Evolutionary conservation across 2,888 invertebrate genomes (phyloP), one percentile per base, ranked within the genome.

Genomic region (Diadegma fenestrale): DNA sequence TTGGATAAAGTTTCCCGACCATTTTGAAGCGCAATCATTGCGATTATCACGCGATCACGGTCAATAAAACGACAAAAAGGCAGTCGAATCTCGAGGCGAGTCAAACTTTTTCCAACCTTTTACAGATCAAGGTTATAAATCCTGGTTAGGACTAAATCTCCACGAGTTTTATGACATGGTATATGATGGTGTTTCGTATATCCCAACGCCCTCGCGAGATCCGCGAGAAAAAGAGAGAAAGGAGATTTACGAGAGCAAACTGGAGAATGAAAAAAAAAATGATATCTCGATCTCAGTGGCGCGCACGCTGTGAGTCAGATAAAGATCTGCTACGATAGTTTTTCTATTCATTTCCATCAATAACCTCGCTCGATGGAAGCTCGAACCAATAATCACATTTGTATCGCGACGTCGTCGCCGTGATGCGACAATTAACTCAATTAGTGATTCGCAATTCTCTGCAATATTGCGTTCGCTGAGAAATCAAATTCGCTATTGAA

Each of bases 161-260:
- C 17, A 48, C 30, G 54, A 61, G 58, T 43, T 54, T 54, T 19
- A 54, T 22, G 8, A 54, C 54, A 22, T 54, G 19, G 26, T 58
- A 14, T 17, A 14, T 17, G 4, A 71, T 7, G 37, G 30, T 48
- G 48, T 37, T 48, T 63, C 19, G 69, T 71, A 37, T 37, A 37
- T 4, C 61, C 12, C 17, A 81, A 81, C 63, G 72, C 72, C 66
- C 72, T 72, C 45, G 61, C 45, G 22, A n/a, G 64, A 66, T 76
- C 51, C 48, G 54, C 66, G 66, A 78, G 68, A 58, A 48, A 68
- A 54, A 61, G 51, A 37, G 41, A 64, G 64, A 37, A 41, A 64
- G 30, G 71, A 71, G 71, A 77, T 76, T 82, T 54, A 76, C 76
- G 61, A 71, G 76, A 22, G 66, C n/a, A n/a, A 80, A 68, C 73